Conservation (phyloP, 2,113 vertebrate species). For the Forbesichthys agassizii region DNA sequence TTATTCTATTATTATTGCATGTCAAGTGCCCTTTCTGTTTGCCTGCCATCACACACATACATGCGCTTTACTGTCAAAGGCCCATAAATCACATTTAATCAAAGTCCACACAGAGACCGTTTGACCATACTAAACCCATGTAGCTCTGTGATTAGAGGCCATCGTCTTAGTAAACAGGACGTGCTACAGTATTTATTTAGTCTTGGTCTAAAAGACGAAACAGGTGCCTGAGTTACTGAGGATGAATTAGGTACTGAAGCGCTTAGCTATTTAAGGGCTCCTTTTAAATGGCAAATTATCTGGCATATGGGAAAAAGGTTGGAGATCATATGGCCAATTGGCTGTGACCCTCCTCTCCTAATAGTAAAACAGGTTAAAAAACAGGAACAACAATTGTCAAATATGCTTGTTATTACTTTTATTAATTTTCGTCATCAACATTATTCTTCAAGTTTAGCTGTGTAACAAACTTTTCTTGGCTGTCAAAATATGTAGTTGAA, state of each 20-base stretch:
- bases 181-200: conserved; percentile 36
- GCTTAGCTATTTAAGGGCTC: not conserved
- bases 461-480: conserved; percentile 77
- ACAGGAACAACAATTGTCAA: conserved; percentile 7
- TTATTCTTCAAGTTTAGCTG: conserved; percentile 78
- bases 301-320: too few species aligned
- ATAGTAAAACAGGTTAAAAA: not conserved
- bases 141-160: conserved; percentile 32
- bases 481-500: conserved; percentile 71
- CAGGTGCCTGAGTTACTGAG: conserved; percentile 12
- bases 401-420: conserved; percentile 74
- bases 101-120: not conserved
- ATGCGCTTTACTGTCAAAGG: too few species aligned
- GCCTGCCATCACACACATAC: not conserved
- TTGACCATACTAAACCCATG: conserved; percentile 27
- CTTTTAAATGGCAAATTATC: too few species aligned
- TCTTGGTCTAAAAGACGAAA: conserved; percentile 31
- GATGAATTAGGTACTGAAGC: conserved; percentile 14
- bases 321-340: not conserved
- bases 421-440: conserved; percentile 70
- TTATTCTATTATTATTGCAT: conserved; percentile 56
- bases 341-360: not conserved
- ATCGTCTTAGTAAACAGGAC: conserved; percentile 39
- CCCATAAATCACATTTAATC: not conserved
- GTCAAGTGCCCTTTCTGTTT: not conserved